Conservation (phyloP, 2,888 invertebrate genomes). For the Melipona bicolor region DNA sequence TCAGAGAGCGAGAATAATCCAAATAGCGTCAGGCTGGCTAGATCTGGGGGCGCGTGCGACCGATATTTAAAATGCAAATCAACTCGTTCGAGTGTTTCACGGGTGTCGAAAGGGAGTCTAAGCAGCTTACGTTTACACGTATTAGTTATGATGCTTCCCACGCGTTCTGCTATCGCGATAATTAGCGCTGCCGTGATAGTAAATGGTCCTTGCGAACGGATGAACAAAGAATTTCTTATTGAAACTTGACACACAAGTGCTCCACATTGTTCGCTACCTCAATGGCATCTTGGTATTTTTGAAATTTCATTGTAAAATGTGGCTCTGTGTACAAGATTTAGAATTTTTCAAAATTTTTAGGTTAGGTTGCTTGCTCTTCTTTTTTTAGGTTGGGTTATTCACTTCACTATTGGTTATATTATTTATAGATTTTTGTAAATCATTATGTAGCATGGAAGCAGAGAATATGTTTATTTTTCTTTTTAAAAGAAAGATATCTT, state of each 20-base stretch:
- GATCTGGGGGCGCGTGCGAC: conserved; percentile 34
- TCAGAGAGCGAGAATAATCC: conserved; percentile 30
- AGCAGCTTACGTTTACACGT: conserved; percentile 39
- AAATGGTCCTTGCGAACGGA: neutral
- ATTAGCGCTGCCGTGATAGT: conserved; percentile 35
- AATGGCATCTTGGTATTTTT: neutral
- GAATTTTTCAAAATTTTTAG: too few species aligned
- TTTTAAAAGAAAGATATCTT: too few species aligned
- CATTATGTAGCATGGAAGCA: too few species aligned
- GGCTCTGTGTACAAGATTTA: too few species aligned
- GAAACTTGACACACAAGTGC: neutral
- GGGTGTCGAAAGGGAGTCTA: conserved; percentile 36
- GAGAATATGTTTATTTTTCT: too few species aligned
- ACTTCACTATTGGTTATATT: too few species aligned
- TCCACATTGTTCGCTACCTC: neutral
- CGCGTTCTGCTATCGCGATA: conserved; percentile 43
- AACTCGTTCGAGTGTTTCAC: conserved; percentile 42
- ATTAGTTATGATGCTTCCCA: conserved; percentile 49
- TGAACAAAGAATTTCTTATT: conserved; percentile 46
- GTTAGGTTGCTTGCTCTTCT: too few species aligned
- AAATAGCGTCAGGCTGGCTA: conserved; percentile 30
- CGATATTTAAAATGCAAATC: conserved; percentile 55
- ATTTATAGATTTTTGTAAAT: too few species aligned
- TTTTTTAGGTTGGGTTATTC: too few species aligned
- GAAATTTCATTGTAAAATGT: neutral